phyloP scores from a whole-genome alignment of 2,797 vertebrate species.

The Graptemys geographica region DNA sequence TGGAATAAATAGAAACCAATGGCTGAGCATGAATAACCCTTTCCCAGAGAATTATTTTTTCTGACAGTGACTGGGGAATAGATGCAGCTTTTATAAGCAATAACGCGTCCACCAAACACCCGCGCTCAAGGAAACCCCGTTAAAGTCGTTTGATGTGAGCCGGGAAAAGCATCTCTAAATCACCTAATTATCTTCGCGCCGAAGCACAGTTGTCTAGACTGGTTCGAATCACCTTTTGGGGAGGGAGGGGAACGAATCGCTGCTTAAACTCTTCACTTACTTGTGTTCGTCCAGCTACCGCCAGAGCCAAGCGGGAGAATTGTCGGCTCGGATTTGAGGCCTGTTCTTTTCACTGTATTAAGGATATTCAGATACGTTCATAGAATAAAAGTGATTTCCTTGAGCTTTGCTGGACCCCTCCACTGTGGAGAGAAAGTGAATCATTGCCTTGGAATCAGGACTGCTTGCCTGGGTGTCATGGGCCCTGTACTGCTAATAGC shows the following conservation, averaged over 20 bases:
- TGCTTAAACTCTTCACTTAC: constrained; percentile 42
- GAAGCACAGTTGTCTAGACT: constrained; percentile 47
- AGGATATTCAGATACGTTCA: constrained; percentile 7
- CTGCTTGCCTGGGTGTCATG: not conserved
- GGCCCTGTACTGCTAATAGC: not conserved
- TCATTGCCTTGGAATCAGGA: not conserved
- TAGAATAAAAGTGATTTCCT: constrained; percentile 50
- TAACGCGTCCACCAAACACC: constrained; percentile 42
- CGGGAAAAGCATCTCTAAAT: constrained; percentile 57
- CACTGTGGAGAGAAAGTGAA: not conserved
- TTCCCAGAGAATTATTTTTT: constrained; percentile 29
- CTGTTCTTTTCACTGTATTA: constrained; percentile 26
- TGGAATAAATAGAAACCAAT: constrained; percentile 32
- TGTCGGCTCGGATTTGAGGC: not conserved
- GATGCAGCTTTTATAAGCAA: constrained; percentile 44
- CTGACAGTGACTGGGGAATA: constrained; percentile 16
- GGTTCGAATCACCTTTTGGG: constrained; percentile 59
- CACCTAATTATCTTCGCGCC: constrained; percentile 66
- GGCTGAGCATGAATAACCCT: constrained; percentile 27
- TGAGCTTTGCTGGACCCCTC: not conserved
- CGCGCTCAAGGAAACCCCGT: constrained; percentile 18
- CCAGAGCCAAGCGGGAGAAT: not conserved
- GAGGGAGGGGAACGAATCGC: constrained; percentile 11
- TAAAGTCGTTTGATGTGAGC: constrained; percentile 52
- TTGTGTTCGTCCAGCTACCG: constrained; percentile 44